Evolutionary conservation across 1,140 invertebrate species (phyloP).

Genomic region (Drosophila truncata): DNA sequence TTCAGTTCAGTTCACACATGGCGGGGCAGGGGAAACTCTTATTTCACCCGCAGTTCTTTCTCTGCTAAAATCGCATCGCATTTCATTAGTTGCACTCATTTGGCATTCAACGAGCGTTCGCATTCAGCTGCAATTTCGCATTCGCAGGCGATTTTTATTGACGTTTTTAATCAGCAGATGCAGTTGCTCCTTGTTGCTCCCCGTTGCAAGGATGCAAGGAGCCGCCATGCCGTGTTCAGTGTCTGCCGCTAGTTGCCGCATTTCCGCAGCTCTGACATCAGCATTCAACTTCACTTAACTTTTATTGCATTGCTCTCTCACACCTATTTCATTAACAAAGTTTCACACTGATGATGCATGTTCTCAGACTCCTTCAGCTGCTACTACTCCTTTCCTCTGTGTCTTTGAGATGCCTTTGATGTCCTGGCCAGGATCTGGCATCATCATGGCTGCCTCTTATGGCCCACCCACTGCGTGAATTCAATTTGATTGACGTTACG

Average conservation of each 20-base stretch:
- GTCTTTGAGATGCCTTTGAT: conserved; percentile 31
- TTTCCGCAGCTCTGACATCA: conserved; percentile 33
- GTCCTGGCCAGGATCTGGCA: conserved; percentile 23
- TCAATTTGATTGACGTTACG: conserved; percentile 84
- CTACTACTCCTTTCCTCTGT: not conserved
- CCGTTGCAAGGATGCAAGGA: not conserved
- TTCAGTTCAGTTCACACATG: conserved; percentile 16
- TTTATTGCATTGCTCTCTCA: conserved; percentile 75
- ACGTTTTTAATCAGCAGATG: conserved; percentile 80
- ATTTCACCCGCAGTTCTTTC: conserved; percentile 2
- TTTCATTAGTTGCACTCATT: conserved; percentile 79
- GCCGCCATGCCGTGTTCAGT: not conserved
- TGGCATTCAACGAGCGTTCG: conserved; percentile 71
- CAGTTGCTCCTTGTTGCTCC: conserved; percentile 32
- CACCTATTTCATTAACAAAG: conserved; percentile 83
- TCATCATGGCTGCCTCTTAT: conserved; percentile 10
- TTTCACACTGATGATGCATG: conserved; percentile 78
- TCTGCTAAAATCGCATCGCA: conserved; percentile 58
- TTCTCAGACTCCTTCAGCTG: not conserved
- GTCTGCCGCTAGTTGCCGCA: conserved; percentile 2
- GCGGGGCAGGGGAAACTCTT: not conserved
- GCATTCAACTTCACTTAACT: conserved; percentile 77
- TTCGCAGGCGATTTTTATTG: conserved; percentile 77
- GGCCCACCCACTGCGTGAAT: conserved; percentile 66
- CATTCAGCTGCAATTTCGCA: conserved; percentile 76